phyloP scores from a whole-genome alignment of 2,888 invertebrate genomes.

The Diogma glabrata region DNA sequence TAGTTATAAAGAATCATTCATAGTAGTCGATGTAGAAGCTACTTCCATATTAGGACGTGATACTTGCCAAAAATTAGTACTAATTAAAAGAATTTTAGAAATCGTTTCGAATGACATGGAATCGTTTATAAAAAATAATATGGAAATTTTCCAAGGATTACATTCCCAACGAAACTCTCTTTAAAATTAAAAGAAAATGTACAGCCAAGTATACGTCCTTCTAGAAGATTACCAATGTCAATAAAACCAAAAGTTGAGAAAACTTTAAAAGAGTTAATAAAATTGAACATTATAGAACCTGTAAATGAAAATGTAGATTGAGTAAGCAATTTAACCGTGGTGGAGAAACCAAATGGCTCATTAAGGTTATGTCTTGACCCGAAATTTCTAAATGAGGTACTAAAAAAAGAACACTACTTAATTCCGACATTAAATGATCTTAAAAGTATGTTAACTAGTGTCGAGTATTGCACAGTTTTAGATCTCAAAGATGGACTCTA shows the following conservation, averaged over 20 bases:
- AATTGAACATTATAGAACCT: neutral
- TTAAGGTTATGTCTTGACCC: constrained; percentile 14
- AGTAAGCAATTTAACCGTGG: constrained; percentile 12
- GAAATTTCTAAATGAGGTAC: constrained; percentile 14
- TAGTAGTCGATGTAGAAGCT: neutral
- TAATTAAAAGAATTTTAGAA: neutral
- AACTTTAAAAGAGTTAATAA: neutral
- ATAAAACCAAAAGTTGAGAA: neutral
- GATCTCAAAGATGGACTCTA: too few species aligned
- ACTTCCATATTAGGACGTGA: constrained; percentile 3
- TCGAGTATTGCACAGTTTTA: too few species aligned
- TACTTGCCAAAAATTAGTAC: neutral
- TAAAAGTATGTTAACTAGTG: neutral
- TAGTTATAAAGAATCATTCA: neutral
- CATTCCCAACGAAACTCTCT: constrained; percentile 14
- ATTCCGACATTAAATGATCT: constrained; percentile 13
- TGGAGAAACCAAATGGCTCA: constrained; percentile 12
- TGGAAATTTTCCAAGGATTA: constrained; percentile 18
- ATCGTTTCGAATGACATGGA: neutral
- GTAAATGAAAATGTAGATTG: constrained; percentile 10
- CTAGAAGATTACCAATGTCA: constrained; percentile 17
- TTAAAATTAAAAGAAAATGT: constrained; percentile 15
- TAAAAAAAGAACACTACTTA: constrained; percentile 13
- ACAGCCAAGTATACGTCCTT: too few species aligned
- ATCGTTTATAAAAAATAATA: constrained; percentile 12